These are phyloP conservation scores for Eupithecia pulchellata DNA, from an alignment of 2,888 invertebrate species.

Conservation along the genomic window DNA sequence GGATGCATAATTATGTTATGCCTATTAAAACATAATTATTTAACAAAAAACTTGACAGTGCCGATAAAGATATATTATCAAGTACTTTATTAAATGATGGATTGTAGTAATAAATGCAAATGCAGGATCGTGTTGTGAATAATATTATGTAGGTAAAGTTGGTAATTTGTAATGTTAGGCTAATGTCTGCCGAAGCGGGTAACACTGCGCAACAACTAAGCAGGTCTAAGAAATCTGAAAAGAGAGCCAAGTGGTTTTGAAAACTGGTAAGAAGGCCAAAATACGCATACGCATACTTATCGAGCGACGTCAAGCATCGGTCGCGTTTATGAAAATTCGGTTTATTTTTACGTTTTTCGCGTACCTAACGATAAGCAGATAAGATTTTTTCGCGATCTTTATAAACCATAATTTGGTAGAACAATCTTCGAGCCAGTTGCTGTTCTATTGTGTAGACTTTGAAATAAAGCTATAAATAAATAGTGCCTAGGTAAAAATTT, in stretches of 20 bases:
- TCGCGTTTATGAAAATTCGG: no score
- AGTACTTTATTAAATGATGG: conserved; percentile 66
- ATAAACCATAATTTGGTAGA: neutral
- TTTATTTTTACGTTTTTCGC: no score
- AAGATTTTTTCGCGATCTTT: neutral
- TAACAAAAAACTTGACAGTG: conserved; percentile 36
- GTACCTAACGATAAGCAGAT: neutral
- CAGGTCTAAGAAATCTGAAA: neutral
- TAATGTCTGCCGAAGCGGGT: conserved; percentile 8
- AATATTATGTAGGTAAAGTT: conserved; percentile 61
- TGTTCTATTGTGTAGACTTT: no score
- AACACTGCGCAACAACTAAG: neutral
- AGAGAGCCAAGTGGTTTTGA: no score
- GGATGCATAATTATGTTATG: neutral
- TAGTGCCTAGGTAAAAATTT: no score
- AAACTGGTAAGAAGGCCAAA: no score
- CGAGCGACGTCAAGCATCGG: no score
- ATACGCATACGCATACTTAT: no score
- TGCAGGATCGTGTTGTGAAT: conserved; percentile 56
- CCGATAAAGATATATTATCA: conserved; percentile 52
- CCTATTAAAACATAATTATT: neutral
- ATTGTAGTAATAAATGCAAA: conserved; percentile 73
- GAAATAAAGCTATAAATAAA: no score
- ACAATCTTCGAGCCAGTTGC: neutral
- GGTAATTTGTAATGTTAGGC: conserved; percentile 62